Percentiles rank a stretch among this genome's conserved stretches.
Evolutionary conservation across 2,797 vertebrate species (phyloP).

Genomic region (Heteromormyrus szaboi): DNA sequence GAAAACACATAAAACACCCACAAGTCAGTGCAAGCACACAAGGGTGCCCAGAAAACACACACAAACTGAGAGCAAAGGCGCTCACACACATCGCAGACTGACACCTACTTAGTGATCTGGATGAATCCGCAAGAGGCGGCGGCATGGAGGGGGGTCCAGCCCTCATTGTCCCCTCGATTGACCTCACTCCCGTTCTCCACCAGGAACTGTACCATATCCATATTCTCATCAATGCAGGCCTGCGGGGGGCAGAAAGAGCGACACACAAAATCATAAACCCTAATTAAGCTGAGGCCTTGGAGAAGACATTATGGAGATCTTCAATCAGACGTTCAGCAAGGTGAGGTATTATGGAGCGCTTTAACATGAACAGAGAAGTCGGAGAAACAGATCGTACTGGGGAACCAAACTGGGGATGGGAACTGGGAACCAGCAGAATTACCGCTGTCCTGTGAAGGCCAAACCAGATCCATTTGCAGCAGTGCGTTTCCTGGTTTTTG

Average conservation of each 20-base stretch:
- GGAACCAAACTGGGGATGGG: neutral
- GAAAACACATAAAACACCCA: constrained; percentile 2
- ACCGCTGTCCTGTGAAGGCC: neutral
- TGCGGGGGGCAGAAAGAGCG: constrained; percentile 26
- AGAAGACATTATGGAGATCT: neutral
- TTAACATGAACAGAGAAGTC: neutral
- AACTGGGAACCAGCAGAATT: neutral
- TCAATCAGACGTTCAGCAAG: neutral
- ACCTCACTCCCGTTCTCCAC: constrained; percentile 71
- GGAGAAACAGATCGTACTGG: neutral
- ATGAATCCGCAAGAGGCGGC: constrained; percentile 71
- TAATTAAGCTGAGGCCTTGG: neutral
- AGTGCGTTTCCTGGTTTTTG: neutral
- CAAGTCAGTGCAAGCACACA: constrained; percentile 13
- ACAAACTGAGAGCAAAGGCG: neutral
- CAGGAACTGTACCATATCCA: constrained; percentile 77
- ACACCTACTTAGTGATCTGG: constrained; percentile 59
- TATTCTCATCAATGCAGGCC: constrained; percentile 77
- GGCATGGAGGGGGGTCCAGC: constrained; percentile 74
- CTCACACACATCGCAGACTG: neutral
- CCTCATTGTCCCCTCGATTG: constrained; percentile 74
- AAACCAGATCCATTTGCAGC: neutral
- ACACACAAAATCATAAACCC: neutral
- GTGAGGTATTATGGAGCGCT: neutral
- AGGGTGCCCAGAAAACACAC: neutral